Conservation (phyloP, 2,888 invertebrate species). For the Eutolmus rufibarbis region DNA sequence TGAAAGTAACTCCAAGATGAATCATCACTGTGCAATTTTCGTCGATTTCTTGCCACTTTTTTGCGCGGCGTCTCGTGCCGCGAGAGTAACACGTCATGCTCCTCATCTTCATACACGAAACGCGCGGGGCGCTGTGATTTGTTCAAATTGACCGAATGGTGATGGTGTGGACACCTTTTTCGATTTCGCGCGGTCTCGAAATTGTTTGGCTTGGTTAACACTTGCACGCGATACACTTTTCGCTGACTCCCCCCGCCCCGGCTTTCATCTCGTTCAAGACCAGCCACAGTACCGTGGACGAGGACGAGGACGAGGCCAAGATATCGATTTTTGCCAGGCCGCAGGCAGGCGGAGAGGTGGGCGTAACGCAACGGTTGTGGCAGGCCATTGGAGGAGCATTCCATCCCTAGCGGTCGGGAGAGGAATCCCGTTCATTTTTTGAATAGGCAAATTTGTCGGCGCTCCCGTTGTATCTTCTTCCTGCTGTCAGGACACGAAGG, state of each 20-base stretch:
- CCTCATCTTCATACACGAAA: not conserved
- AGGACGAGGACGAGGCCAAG: not conserved
- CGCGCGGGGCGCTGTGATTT: not conserved
- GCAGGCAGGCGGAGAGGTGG: not conserved
- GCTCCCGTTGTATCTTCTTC: not conserved
- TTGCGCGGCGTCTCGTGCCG: not conserved
- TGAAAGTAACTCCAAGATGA: not conserved
- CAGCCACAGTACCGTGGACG: not conserved
- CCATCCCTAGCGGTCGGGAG: not conserved
- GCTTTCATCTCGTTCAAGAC: not conserved
- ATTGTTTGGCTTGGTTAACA: not conserved
- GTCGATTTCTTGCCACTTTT: not conserved
- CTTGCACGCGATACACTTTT: not conserved
- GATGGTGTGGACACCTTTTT: not conserved
- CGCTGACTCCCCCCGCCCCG: not conserved
- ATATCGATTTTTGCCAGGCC: conserved; percentile 4
- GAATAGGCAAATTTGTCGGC: not conserved
- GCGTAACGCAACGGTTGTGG: not conserved
- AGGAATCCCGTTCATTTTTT: not conserved
- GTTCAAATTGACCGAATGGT: not conserved
- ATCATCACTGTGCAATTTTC: not conserved
- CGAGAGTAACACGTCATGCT: not conserved
- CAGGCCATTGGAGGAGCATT: not conserved
- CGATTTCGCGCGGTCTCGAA: not conserved
- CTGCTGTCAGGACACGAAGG: not conserved